These are phyloP conservation scores for Vannuccia rotundouncinata DNA, from an alignment of 2,888 invertebrate species.

Conservation along the genomic window DNA sequence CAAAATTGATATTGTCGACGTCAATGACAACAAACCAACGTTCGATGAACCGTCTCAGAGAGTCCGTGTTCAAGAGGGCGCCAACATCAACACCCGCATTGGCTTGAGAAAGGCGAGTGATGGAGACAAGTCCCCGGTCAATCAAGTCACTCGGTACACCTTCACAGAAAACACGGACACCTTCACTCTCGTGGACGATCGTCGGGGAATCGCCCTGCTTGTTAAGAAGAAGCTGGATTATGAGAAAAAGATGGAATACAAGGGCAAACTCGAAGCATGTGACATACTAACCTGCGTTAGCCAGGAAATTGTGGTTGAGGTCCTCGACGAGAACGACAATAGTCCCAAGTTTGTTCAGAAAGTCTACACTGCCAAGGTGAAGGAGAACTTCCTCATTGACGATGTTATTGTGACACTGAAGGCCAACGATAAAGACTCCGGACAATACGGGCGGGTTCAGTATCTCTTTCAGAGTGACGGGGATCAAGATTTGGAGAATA, in stretches of 20 bases:
- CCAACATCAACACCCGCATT: not conserved
- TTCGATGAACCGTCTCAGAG: conserved; percentile 1
- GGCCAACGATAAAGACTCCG: conserved; percentile 23
- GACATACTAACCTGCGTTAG: conserved; percentile 2
- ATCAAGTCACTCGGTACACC: not conserved
- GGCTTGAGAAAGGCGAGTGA: conserved; percentile 1
- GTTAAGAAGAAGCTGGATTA: conserved; percentile 22
- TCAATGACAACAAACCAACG: conserved; percentile 20
- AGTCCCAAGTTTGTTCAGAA: conserved; percentile 26
- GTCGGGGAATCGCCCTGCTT: not conserved
- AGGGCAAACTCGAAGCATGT: conserved; percentile 20
- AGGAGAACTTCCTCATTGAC: conserved; percentile 3
- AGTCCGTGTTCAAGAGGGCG: not conserved
- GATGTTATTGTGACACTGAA: not conserved
- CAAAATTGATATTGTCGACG: conserved; percentile 11
- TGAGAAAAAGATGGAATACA: conserved; percentile 5
- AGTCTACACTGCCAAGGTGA: not conserved
- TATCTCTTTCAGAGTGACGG: not conserved
- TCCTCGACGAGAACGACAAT: conserved; percentile 35
- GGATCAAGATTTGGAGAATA: conserved; percentile 28
- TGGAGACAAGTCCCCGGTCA: conserved; percentile 16
- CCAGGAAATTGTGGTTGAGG: conserved; percentile 15
- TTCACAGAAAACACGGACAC: not conserved
- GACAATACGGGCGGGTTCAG: conserved; percentile 6
- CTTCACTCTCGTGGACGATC: not conserved